Conservation (phyloP, 2,113 vertebrate genomes). For the Salvator merianae region DNA sequence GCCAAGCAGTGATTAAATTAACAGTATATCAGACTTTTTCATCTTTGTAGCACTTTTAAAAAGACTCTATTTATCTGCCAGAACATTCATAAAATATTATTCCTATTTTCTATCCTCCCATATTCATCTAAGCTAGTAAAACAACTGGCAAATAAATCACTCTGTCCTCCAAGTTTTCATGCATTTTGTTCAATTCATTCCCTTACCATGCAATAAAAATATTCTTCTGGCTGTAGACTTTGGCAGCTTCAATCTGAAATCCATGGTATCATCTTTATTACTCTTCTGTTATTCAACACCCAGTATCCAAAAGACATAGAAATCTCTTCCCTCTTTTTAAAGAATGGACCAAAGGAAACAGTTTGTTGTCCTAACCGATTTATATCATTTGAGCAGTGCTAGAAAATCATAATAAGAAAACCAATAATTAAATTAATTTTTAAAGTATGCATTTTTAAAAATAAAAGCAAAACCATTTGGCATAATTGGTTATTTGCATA, state of each 20-base stretch:
- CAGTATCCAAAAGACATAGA: neutral
- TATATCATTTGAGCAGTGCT: neutral
- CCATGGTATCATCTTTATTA: neutral
- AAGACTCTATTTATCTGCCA: rapidly evolving
- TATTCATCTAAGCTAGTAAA: conserved; percentile 8
- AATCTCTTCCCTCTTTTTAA: neutral
- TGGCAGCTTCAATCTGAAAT: neutral
- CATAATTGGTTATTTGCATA: neutral
- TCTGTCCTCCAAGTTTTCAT: neutral
- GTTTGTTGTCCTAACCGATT: neutral
- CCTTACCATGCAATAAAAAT: neutral
- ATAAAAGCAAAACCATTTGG: neutral
- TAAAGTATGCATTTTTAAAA: neutral
- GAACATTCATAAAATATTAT: neutral
- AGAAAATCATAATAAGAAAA: neutral
- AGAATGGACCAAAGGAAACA: neutral
- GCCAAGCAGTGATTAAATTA: conserved; percentile 11
- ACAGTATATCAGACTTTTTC: conserved; percentile 22
- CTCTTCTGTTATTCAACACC: neutral
- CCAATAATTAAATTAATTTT: neutral
- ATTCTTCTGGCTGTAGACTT: neutral
- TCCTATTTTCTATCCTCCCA: neutral
- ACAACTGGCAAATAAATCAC: neutral
- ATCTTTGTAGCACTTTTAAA: rapidly evolving
- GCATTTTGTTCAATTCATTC: neutral